Evolutionary conservation across 2,888 invertebrate species (phyloP), one percentile per base, ranked within the genome.

Genomic region (Tetragonisca angustula): DNA sequence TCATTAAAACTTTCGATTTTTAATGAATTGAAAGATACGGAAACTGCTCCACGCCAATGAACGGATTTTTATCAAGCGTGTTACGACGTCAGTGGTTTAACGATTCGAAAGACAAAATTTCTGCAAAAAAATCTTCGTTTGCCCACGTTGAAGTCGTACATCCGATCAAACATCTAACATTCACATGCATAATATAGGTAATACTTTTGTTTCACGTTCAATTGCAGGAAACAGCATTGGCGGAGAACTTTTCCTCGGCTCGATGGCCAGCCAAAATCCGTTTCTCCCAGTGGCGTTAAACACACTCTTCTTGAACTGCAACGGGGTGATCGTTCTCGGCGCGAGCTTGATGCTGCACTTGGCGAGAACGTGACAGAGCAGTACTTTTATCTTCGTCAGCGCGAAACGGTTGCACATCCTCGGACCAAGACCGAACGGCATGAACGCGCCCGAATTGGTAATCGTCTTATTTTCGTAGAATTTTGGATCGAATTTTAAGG

Each of bases 391-490:
- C 56, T 91, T 84, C 64, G 89, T 77, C 49, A 91, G 36, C 0
- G 91, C 91, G 64, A 92, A 92, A 0, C 91, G 85, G 32, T 89
- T 87, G 64, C 92, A 95, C 81, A 91, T 92, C 54, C 94, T 89
- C 0, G 94, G 94, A 6, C 95, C 95, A 0, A 88, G 6, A 0
- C 95, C 95, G 79, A 95, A 95, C 0, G 95, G 94, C n/a, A 94
- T 21, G 72, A 89, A 95, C 0, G 91, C 88, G 6, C 84, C 90
- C 0, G 92, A 92, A 43, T 90, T 91, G 0, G 91, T 2, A 19
- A 64, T 94, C 91, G 81, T 84, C 27, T 84, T 90, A 1, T 54
- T n/a, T 11, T 65, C 24, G 0, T 54, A 0, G 61, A 62, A 32
- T 86, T 82, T 92, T 0, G 95, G 95, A 1, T 65, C 24, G 54